A percentile compares a stretch with the other conserved stretches of the same genome.
Evolutionary conservation across 2,797 vertebrate genomes (phyloP).

Genomic region (Muraenolepis orangiensis): DNA sequence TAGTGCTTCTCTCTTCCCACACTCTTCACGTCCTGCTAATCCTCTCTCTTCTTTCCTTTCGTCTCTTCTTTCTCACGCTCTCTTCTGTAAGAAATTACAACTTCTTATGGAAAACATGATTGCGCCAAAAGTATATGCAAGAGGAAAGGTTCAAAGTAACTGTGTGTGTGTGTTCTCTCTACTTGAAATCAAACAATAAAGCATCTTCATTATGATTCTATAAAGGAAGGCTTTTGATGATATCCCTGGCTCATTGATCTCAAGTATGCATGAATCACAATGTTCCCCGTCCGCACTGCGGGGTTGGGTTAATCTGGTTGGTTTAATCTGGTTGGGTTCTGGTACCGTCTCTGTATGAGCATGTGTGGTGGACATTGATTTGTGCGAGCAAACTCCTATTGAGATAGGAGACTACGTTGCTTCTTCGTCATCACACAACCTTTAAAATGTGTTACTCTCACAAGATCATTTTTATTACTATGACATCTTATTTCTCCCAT

Average conservation of each 20-base stretch:
- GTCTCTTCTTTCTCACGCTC: background rate
- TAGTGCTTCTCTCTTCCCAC: too few species aligned
- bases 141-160: background rate
- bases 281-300: background rate
- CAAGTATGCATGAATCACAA: background rate
- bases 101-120: background rate
- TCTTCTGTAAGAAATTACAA: background rate
- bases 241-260: background rate
- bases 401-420: background rate
- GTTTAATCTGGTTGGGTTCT: background rate
- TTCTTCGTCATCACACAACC: background rate
- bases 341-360: background rate
- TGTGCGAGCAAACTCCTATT: too few species aligned
- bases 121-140: background rate
- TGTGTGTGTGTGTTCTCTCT: conserved; percentile 2
- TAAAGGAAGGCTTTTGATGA: background rate
- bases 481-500: background rate
- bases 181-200: background rate
- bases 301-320: background rate
- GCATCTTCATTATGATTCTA: background rate
- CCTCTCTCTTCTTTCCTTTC: background rate
- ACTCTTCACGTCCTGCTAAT: background rate
- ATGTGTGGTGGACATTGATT: background rate
- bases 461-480: background rate
- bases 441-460: background rate